Conservation (phyloP, 2,888 invertebrate species). For the Epiblema foenella region DNA sequence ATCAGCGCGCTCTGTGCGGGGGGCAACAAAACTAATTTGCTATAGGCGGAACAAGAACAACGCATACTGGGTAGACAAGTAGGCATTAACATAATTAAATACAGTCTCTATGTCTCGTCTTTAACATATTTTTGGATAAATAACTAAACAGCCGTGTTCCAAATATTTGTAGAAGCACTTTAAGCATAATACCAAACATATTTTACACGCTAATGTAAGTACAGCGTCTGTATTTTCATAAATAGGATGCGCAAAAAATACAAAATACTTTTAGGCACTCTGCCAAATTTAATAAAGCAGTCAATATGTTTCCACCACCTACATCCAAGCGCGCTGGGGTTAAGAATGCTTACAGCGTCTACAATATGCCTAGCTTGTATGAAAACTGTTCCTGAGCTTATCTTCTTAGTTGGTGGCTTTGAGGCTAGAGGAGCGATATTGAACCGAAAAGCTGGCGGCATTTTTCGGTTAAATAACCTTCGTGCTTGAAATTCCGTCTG, state of each 20-base stretch:
- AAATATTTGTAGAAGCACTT: slow-evolving; percentile 22
- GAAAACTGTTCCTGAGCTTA: slow-evolving; percentile 43
- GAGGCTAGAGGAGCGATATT: slow-evolving; percentile 36
- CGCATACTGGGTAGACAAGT: too few species aligned
- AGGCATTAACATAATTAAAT: neutral
- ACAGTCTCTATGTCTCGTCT: neutral
- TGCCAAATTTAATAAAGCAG: slow-evolving; percentile 45
- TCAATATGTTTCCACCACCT: slow-evolving; percentile 43
- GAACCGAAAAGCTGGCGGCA: slow-evolving; percentile 31
- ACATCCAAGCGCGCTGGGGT: slow-evolving; percentile 36
- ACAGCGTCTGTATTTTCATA: slow-evolving; percentile 31
- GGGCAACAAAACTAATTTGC: slow-evolving; percentile 8
- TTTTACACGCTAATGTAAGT: slow-evolving; percentile 33
- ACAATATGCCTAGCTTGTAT: slow-evolving; percentile 42
- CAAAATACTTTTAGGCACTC: slow-evolving; percentile 43
- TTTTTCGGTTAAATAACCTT: slow-evolving; percentile 26
- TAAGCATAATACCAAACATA: slow-evolving; percentile 19
- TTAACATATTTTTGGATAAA: slow-evolving; percentile 1
- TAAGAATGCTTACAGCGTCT: slow-evolving; percentile 35
- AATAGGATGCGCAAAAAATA: slow-evolving; percentile 38
- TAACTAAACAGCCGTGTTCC: neutral
- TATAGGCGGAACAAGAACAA: neutral
- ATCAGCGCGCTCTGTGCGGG: slow-evolving; percentile 17
- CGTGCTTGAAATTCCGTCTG: slow-evolving; percentile 17
- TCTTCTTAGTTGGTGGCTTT: slow-evolving; percentile 34